These are phyloP conservation scores for Mesochorus sp. DNA, from an alignment of 2,888 invertebrate species.

Conservation along the genomic window DNA sequence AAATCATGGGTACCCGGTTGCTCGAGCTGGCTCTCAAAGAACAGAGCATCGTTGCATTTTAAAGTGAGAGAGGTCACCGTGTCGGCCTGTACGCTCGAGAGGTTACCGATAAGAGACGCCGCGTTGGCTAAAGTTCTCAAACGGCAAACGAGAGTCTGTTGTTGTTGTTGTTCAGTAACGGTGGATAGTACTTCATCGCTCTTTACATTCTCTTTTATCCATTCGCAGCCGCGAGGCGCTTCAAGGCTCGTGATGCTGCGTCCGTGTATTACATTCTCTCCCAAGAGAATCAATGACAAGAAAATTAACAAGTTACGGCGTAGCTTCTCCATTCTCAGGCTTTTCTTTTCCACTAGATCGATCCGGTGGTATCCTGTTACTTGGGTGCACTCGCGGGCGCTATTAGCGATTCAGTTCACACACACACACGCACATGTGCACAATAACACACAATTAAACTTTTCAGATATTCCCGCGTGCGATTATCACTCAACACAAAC, in stretches of 20 bases:
- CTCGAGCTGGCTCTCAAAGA: conserved; percentile 88
- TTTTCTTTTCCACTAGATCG: conserved; percentile 4
- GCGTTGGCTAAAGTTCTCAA: conserved; percentile 88
- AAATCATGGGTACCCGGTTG: conserved; percentile 83
- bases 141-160: conserved; percentile 85
- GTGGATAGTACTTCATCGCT: conserved; percentile 74
- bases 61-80: conserved; percentile 87
- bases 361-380: conserved; percentile 6
- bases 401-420: background rate
- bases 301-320: conserved; percentile 39
- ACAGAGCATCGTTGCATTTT: conserved; percentile 89
- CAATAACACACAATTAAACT: background rate
- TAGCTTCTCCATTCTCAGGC: conserved; percentile 48
- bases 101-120: conserved; percentile 87
- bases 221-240: conserved; percentile 89
- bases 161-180: conserved; percentile 68
- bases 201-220: conserved; percentile 84
- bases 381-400: conserved; percentile 17
- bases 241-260: conserved; percentile 81
- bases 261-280: conserved; percentile 59
- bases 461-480: too few relatives aligned
- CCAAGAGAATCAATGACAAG: conserved; percentile 64
- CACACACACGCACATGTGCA: conserved; percentile 1
- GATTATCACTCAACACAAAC: too few relatives aligned
- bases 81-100: conserved; percentile 87